Evolutionary conservation across 2,888 invertebrate species (phyloP).

Genomic region (Drosophila nr. fundita): DNA sequence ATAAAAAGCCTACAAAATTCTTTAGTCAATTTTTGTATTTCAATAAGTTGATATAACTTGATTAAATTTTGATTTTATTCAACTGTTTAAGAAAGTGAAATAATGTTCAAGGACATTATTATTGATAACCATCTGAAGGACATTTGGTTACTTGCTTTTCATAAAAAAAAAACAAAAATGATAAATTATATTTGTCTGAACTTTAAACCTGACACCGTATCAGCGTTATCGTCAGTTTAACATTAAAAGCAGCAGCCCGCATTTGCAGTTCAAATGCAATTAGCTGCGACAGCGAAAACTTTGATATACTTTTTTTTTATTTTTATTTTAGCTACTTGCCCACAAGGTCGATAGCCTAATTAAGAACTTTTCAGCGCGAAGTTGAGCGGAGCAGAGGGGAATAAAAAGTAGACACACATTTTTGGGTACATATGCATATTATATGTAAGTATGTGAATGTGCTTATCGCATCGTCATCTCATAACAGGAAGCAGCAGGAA

Average conservation of each 20-base stretch:
- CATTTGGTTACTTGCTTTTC: background rate
- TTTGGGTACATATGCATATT: constrained; percentile 3
- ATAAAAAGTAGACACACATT: constrained; percentile 3
- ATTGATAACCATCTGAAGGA: background rate
- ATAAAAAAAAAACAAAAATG: background rate
- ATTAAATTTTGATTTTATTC: background rate
- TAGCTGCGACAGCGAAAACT: constrained; percentile 55
- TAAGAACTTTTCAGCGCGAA: constrained; percentile 58
- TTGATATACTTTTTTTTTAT: constrained; percentile 21
- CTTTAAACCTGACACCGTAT: constrained; percentile 38
- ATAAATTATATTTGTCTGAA: constrained; percentile 4
- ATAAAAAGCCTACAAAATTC: background rate
- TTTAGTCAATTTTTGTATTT: background rate
- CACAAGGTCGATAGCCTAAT: constrained; percentile 52
- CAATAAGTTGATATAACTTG: background rate
- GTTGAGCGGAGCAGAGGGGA: background rate
- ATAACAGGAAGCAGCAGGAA: constrained; percentile 50
- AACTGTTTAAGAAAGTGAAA: background rate
- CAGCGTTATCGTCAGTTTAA: constrained; percentile 47
- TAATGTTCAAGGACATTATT: background rate
- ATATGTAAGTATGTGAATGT: background rate
- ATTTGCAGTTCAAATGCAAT: constrained; percentile 62
- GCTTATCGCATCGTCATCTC: constrained; percentile 43
- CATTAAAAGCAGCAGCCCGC: constrained; percentile 28
- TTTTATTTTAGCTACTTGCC: constrained; percentile 18